phyloP scores from a whole-genome alignment of 2,888 invertebrate genomes.

The Seira musarum region DNA sequence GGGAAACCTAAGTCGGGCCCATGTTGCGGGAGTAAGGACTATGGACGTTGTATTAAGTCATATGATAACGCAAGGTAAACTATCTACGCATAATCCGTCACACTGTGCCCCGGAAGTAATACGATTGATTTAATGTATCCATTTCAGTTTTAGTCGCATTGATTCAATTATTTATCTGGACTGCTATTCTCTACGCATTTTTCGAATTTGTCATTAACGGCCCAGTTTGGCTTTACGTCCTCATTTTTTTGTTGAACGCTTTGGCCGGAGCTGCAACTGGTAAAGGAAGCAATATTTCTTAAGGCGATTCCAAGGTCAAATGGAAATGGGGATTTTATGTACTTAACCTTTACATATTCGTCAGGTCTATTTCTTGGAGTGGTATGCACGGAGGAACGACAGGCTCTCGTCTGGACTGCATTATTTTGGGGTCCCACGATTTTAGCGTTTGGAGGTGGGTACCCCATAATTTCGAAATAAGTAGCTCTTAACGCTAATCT shows the following conservation, averaged over 20 bases:
- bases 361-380: not conserved
- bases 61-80: conserved; percentile 16
- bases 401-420: too few species aligned
- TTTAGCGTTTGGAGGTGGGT: too few species aligned
- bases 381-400: not conserved
- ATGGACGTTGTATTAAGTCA: conserved; percentile 19
- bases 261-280: conserved; percentile 21
- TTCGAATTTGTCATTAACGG: not conserved
- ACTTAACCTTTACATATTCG: not conserved
- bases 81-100: too few species aligned
- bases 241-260: not conserved
- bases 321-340: not conserved
- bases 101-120: too few species aligned
- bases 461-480: too few species aligned
- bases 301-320: not conserved
- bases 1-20: conserved; percentile 32
- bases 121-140: too few species aligned
- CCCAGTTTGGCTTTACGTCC: not conserved
- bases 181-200: not conserved
- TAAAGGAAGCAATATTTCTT: too few species aligned
- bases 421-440: too few species aligned
- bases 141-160: not conserved
- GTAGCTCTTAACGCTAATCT: not conserved
- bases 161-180: conserved; percentile 21
- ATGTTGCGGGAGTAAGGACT: conserved; percentile 22